Evolutionary conservation across 2,113 vertebrate genomes (phyloP).

Genomic region (Psilopsiagon aymara): DNA sequence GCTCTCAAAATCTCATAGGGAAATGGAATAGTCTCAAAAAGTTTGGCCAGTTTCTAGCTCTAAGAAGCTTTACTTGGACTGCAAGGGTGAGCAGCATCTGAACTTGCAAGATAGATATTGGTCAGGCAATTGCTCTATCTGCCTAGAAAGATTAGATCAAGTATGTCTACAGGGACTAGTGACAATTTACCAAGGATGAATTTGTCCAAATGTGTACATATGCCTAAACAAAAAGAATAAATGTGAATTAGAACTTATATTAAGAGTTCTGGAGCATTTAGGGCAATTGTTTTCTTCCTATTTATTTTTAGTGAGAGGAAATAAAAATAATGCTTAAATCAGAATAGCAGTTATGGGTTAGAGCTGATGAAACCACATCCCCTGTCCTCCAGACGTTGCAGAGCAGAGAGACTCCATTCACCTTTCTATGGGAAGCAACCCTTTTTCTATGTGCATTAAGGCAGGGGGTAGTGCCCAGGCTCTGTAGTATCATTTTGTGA

Average conservation of each 20-base stretch:
- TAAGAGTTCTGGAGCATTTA: neutral
- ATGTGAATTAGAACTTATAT: neutral
- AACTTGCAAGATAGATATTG: neutral
- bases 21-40: neutral
- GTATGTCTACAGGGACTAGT: neutral
- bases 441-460: neutral
- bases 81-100: neutral
- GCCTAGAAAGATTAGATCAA: neutral
- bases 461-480: neutral
- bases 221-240: neutral
- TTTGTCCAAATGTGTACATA: neutral
- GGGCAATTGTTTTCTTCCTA: neutral
- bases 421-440: neutral
- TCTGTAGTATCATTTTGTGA: neutral
- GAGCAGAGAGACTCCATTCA: neutral
- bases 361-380: neutral
- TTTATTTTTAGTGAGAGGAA: neutral
- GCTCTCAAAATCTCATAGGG: neutral
- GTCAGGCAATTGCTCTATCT: neutral
- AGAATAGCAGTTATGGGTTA: neutral
- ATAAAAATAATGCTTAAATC: neutral
- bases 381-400: neutral
- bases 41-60: neutral
- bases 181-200: neutral
- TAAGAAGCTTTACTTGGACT: neutral